Evolutionary conservation across 2,113 vertebrate species (phyloP).

Genomic region (Semnornis frantzii): DNA sequence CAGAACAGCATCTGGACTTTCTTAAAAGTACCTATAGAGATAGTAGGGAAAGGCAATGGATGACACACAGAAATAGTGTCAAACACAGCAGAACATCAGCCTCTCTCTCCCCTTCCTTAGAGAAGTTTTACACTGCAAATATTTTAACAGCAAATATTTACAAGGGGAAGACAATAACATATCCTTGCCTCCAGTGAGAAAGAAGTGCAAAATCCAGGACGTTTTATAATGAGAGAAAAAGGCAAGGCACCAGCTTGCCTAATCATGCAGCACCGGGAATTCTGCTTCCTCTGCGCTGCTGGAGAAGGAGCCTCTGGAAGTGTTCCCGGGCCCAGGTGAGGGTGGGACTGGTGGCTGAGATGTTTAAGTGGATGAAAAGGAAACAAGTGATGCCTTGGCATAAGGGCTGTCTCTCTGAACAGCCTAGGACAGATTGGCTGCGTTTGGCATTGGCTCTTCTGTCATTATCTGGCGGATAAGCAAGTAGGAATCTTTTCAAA

Average conservation of each 20-base stretch:
- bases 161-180: not conserved
- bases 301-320: not conserved
- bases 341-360: not conserved
- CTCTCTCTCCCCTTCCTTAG: not conserved
- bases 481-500: slow-evolving; percentile 23
- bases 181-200: not conserved
- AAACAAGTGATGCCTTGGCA: not conserved
- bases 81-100: not conserved
- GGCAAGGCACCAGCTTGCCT: not conserved
- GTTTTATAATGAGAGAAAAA: not conserved
- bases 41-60: not conserved
- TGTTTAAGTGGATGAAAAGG: not conserved
- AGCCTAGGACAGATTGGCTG: not conserved
- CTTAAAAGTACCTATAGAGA: not conserved
- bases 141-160: slow-evolving; percentile 9
- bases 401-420: not conserved
- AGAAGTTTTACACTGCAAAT: not conserved
- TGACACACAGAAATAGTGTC: not conserved
- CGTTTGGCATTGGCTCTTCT: not conserved
- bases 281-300: not conserved
- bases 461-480: slow-evolving; percentile 45
- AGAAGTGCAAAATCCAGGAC: not conserved
- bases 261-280: rapidly evolving
- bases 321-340: not conserved
- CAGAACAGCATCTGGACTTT: not conserved